Percentiles rank a stretch among this genome's conserved stretches.
phyloP scores from a whole-genome alignment of 2,113 vertebrate species.

The Pluvianellus socialis region DNA sequence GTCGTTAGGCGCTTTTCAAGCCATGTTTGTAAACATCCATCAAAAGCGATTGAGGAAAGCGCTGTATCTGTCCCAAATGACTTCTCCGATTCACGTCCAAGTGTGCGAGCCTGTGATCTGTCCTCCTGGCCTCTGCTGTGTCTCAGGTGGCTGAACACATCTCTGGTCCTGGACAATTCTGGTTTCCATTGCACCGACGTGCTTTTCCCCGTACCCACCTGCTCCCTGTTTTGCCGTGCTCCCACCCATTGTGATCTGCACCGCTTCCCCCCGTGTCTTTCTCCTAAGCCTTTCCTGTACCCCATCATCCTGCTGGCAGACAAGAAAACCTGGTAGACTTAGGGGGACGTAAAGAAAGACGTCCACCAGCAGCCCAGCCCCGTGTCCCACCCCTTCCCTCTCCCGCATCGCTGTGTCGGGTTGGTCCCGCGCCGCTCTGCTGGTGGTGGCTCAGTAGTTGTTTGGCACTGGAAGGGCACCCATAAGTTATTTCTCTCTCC shows the following conservation, averaged over 20 bases:
- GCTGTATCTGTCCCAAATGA: neutral
- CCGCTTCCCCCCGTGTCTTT: neutral
- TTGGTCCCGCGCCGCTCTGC: fast-evolving
- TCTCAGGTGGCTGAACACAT: neutral
- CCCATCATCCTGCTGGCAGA: fast-evolving
- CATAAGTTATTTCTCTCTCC: neutral
- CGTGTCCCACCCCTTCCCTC: fast-evolving
- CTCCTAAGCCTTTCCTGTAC: neutral
- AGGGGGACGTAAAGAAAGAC: fast-evolving
- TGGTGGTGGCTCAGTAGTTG: neutral
- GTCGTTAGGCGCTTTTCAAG: neutral
- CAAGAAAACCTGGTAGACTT: neutral
- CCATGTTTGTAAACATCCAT: neutral
- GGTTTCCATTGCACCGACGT: neutral
- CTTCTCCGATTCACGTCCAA: neutral
- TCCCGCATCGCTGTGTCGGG: fast-evolving
- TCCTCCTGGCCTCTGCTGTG: neutral
- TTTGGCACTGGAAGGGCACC: neutral
- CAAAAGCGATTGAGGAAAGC: neutral
- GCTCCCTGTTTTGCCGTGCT: neutral
- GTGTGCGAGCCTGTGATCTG: neutral
- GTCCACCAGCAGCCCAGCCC: neutral
- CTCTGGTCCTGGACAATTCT: neutral
- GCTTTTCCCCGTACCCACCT: fast-evolving
- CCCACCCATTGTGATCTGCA: neutral